Evolutionary conservation across 2,113 vertebrate species (phyloP).

Genomic region (Caretta caretta): DNA sequence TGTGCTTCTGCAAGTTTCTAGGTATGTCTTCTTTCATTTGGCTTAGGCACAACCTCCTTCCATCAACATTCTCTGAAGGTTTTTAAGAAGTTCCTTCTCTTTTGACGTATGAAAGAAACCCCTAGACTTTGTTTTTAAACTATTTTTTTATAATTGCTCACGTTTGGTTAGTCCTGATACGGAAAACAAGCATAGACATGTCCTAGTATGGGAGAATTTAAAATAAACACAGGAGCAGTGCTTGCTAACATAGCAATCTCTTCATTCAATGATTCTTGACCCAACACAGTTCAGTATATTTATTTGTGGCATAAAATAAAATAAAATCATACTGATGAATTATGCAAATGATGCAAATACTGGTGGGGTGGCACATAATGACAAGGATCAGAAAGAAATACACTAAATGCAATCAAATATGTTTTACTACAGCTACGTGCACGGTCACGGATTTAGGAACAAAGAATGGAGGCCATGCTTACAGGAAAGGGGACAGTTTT

Average conservation of each 20-base stretch:
- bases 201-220: not conserved
- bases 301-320: not conserved
- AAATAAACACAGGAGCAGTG: not conserved
- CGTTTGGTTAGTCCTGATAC: not conserved
- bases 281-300: not conserved
- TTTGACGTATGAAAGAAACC: not conserved
- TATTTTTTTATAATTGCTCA: not conserved
- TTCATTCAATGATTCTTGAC: not conserved
- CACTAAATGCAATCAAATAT: not conserved
- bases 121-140: not conserved
- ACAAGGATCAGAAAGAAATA: not conserved
- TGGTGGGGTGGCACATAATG: not conserved
- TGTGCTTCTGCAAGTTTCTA: not conserved
- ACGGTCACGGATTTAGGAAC: not conserved
- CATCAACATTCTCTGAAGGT: not conserved
- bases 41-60: not conserved
- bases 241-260: not conserved
- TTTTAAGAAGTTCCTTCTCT: not conserved
- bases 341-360: not conserved
- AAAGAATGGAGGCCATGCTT: not conserved
- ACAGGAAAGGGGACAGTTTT: not conserved
- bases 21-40: not conserved
- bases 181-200: not conserved
- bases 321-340: not conserved
- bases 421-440: not conserved